phyloP scores from a whole-genome alignment of 2,113 vertebrate species.

The Takifugu bimaculatus region DNA sequence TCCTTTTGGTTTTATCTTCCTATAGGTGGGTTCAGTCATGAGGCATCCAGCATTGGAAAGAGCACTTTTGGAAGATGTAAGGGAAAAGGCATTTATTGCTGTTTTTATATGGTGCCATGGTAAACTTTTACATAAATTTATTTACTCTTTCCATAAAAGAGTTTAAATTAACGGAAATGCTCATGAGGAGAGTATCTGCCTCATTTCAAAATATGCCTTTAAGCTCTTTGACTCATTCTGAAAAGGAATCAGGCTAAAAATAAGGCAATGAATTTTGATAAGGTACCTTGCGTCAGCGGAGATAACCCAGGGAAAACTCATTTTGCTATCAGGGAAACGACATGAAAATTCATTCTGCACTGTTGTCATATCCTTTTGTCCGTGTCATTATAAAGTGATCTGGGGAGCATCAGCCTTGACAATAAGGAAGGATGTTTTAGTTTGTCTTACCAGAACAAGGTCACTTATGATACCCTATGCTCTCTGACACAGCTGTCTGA shows the following conservation, averaged over 20 bases:
- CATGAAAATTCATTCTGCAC: constrained; percentile 63
- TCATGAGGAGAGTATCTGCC: constrained; percentile 40
- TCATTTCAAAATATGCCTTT: constrained; percentile 58
- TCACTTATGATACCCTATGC: constrained; percentile 49
- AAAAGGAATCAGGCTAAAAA: constrained; percentile 61
- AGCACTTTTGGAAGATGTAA: no score
- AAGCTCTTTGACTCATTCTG: constrained; percentile 46
- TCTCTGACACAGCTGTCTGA: constrained; percentile 38
- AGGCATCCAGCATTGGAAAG: no score
- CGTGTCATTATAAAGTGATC: constrained; percentile 60
- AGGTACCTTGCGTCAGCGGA: constrained; percentile 54
- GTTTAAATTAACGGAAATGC: constrained; percentile 23
- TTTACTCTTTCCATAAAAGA: neutral
- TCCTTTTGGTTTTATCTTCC: no score
- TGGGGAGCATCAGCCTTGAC: constrained; percentile 59
- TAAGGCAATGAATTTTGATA: constrained; percentile 66
- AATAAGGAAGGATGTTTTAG: constrained; percentile 42
- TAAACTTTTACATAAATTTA: no score
- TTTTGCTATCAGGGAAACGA: constrained; percentile 64
- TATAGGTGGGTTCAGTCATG: no score
- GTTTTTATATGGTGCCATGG: no score
- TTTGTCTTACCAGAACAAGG: constrained; percentile 51
- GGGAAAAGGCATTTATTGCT: no score
- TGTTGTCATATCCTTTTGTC: constrained; percentile 66
- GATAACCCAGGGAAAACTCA: constrained; percentile 67